Evolutionary conservation across 2,797 vertebrate species (phyloP).

Genomic region (Amblyraja radiata): DNA sequence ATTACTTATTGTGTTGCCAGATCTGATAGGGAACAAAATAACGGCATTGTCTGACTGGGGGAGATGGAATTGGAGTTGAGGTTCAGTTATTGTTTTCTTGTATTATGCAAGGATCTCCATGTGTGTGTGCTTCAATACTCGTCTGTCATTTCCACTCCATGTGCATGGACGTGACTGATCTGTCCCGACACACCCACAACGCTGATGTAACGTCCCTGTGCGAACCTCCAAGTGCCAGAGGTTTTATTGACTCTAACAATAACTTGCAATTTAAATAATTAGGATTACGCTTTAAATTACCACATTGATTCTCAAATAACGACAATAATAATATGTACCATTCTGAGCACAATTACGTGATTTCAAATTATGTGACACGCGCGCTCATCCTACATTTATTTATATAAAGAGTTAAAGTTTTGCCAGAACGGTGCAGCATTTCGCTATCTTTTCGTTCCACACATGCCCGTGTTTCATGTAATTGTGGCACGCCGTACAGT

Average conservation of each 20-base stretch:
- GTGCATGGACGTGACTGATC: background rate
- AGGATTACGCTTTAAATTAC: background rate
- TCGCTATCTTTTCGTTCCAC: background rate
- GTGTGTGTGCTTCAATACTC: background rate
- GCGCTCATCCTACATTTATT: background rate
- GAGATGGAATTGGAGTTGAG: background rate
- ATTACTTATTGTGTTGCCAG: background rate
- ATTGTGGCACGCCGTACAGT: background rate
- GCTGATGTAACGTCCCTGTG: background rate
- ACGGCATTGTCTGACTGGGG: no score
- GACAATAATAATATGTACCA: no score
- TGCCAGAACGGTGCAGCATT: background rate
- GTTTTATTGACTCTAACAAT: background rate
- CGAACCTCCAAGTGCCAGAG: background rate
- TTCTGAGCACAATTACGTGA: background rate
- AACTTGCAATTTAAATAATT: background rate
- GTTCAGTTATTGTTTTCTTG: conserved; percentile 23
- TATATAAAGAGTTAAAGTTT: background rate
- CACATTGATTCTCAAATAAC: background rate
- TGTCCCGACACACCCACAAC: no score
- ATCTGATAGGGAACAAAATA: background rate
- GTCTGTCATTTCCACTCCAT: background rate
- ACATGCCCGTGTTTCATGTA: background rate
- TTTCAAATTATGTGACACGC: background rate
- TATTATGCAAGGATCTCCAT: background rate